A percentile compares a stretch with the other conserved stretches of the same genome.
phyloP scores from a whole-genome alignment of 1,140 invertebrate species.

The Lethrus apterus region DNA sequence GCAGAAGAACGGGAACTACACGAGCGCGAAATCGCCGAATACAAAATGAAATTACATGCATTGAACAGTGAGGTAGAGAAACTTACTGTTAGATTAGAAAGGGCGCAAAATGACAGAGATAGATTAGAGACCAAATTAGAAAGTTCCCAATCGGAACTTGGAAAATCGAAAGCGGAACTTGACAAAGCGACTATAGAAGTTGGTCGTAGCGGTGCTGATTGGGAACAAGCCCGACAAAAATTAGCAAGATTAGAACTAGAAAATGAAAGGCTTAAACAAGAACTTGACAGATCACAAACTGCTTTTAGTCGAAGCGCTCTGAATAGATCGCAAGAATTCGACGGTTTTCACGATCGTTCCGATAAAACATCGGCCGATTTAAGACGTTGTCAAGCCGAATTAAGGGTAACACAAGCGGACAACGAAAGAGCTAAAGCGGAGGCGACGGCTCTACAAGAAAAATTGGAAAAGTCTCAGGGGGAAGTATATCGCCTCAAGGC shows the following conservation, averaged over 20 bases:
- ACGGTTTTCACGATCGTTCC: constrained; percentile 77
- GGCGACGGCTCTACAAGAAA: constrained; percentile 79
- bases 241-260: constrained; percentile 79
- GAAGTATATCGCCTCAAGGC: constrained; percentile 91
- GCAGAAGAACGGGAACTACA: constrained; percentile 91
- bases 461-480: constrained; percentile 87
- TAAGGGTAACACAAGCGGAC: constrained; percentile 76
- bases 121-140: constrained; percentile 84
- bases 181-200: constrained; percentile 86
- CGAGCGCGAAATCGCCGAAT: constrained; percentile 88
- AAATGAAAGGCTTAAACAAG: constrained; percentile 78
- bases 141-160: constrained; percentile 84
- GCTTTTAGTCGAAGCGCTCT: constrained; percentile 70
- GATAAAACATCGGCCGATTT: constrained; percentile 79
- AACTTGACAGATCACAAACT: constrained; percentile 68
- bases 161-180: constrained; percentile 87
- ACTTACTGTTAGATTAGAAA: constrained; percentile 75
- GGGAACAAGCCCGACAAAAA: constrained; percentile 83
- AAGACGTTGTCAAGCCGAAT: constrained; percentile 76
- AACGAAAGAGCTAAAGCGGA: constrained; percentile 79
- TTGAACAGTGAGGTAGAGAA: constrained; percentile 89
- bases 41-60: constrained; percentile 88
- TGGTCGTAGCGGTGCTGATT: constrained; percentile 78
- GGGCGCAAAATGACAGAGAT: constrained; percentile 83
- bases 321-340: constrained; percentile 60